These are phyloP conservation scores for Aphrocallistes beatrix DNA, from an alignment of 37 sponge, comb jelly and placozoan species.

Conservation along the genomic window DNA sequence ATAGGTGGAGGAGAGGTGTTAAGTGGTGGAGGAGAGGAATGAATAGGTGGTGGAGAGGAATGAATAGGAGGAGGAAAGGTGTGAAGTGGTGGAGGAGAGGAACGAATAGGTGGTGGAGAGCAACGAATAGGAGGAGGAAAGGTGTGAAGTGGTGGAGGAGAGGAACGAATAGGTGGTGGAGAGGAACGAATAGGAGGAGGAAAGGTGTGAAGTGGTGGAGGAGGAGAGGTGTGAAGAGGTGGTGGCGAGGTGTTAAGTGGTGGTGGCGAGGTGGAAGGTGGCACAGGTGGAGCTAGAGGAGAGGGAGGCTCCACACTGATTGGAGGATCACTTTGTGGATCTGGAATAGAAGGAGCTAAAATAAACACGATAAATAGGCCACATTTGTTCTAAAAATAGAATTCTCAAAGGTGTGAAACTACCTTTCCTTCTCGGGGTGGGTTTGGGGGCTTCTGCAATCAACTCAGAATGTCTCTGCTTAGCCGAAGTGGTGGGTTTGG, in stretches of 20 bases:
- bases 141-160: no score
- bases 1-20: neutral
- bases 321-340: neutral
- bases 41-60: no score
- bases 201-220: no score
- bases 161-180: no score
- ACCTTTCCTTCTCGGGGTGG: neutral
- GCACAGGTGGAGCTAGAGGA: neutral
- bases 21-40: neutral
- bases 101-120: no score
- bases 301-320: neutral
- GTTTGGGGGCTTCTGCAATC: neutral
- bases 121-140: no score
- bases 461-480: neutral
- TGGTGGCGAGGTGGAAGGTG: neutral
- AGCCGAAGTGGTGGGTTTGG: neutral
- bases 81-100: no score
- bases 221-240: no score
- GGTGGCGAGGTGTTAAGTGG: neutral
- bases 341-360: neutral
- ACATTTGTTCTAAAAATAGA: neutral
- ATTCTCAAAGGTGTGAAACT: neutral
- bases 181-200: no score
- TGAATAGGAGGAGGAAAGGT: no score
- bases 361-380: neutral